Conservation (phyloP, 2,113 vertebrate species). For the Hippopotamus amphibius region DNA sequence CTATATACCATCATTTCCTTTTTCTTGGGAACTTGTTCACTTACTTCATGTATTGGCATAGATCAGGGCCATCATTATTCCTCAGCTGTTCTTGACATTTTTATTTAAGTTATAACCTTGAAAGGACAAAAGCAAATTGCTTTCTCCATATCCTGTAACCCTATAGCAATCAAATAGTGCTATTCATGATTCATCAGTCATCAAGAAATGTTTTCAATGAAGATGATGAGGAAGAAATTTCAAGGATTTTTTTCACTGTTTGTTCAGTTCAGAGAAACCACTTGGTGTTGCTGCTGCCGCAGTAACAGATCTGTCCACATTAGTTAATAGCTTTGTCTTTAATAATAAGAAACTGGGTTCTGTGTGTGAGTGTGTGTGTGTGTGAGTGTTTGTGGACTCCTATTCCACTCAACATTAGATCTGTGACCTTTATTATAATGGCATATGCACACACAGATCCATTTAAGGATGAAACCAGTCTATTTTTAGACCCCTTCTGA, state of each 20-base stretch:
- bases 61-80: background rate
- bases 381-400: background rate
- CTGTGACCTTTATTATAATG: background rate
- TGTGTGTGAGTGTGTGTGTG: background rate
- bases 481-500: background rate
- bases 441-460: background rate
- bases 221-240: conserved; percentile 61
- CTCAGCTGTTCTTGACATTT: conserved; percentile 10
- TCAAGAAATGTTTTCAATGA: conserved; percentile 64
- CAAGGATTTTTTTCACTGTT: conserved; percentile 63
- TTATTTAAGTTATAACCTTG: conserved; percentile 60
- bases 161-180: background rate
- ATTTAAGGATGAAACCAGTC: background rate
- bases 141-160: background rate
- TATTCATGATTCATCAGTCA: conserved; percentile 20
- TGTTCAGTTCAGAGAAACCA: conserved; percentile 56
- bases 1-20: background rate
- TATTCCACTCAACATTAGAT: background rate
- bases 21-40: background rate
- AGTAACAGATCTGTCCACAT: conserved; percentile 41
- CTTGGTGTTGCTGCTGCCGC: conserved; percentile 3
- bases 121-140: conserved; percentile 53
- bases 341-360: conserved; percentile 32
- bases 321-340: conserved; percentile 42
- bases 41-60: background rate